Evolutionary conservation across 1,140 invertebrate species (phyloP).

Genomic region (Trigoniulus corallinus): DNA sequence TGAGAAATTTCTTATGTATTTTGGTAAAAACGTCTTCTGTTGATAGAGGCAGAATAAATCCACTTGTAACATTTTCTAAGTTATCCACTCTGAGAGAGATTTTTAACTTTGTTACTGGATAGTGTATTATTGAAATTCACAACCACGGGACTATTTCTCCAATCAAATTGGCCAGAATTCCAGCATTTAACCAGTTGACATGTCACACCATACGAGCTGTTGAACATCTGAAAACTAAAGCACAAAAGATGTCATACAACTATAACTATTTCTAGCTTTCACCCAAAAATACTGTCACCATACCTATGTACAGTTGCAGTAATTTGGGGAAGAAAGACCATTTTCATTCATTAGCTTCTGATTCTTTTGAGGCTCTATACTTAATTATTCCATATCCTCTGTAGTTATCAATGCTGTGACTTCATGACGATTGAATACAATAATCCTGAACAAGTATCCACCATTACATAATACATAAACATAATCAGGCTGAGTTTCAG

Average conservation of each 20-base stretch:
- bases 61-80: no score
- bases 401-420: constrained; percentile 23
- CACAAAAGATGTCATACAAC: constrained; percentile 11
- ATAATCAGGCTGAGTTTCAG: constrained; percentile 36
- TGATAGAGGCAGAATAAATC: no score
- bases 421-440: constrained; percentile 27
- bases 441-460: constrained; percentile 32
- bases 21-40: constrained; percentile 51
- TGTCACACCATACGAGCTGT: constrained; percentile 52
- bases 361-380: constrained; percentile 55
- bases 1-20: constrained; percentile 46
- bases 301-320: constrained; percentile 66
- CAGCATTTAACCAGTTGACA: constrained; percentile 71
- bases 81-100: no score
- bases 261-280: constrained; percentile 2
- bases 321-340: constrained; percentile 55
- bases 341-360: constrained; percentile 47
- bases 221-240: constrained; percentile 50
- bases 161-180: constrained; percentile 64
- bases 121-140: constrained; percentile 66
- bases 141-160: constrained; percentile 49
- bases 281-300: background rate
- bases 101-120: constrained; percentile 35
- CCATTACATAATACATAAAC: constrained; percentile 37
- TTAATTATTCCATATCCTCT: constrained; percentile 43